Evolutionary conservation across 2,797 vertebrate species (phyloP).

Genomic region (Pyrocephalus nanus): DNA sequence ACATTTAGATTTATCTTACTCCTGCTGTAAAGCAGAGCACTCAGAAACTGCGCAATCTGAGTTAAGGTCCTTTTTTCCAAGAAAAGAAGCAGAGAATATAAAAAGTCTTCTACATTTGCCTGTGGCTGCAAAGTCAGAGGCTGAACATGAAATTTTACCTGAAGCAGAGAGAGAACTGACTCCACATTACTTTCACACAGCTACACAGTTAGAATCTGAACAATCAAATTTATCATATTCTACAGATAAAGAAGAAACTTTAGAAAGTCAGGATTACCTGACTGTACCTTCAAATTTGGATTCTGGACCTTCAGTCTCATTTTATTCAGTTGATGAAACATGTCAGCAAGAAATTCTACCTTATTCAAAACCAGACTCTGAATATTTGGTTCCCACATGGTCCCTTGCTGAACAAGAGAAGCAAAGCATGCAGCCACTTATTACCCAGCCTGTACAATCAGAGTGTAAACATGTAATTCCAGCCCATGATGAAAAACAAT

Average conservation of each 20-base stretch:
- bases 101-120: neutral
- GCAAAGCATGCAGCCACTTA: neutral
- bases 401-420: neutral
- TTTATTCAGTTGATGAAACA: neutral
- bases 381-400: neutral
- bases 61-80: neutral
- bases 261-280: slow-evolving; percentile 59
- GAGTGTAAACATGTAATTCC: neutral
- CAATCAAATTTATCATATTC: slow-evolving; percentile 38
- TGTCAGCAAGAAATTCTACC: slow-evolving; percentile 17
- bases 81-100: slow-evolving; percentile 15
- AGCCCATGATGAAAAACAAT: neutral
- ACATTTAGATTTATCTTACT: neutral
- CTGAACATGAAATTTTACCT: slow-evolving; percentile 7
- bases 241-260: slow-evolving; percentile 35
- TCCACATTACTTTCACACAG: slow-evolving; percentile 1
- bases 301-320: neutral
- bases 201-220: slow-evolving; percentile 59
- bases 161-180: slow-evolving; percentile 26
- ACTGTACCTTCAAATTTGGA: slow-evolving; percentile 31
- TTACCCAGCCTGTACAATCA: neutral
- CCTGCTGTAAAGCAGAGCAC: neutral
- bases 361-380: neutral
- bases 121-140: neutral
- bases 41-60: neutral